Conservation (phyloP, 2,888 invertebrate species). For the Eupsilia transversa region DNA sequence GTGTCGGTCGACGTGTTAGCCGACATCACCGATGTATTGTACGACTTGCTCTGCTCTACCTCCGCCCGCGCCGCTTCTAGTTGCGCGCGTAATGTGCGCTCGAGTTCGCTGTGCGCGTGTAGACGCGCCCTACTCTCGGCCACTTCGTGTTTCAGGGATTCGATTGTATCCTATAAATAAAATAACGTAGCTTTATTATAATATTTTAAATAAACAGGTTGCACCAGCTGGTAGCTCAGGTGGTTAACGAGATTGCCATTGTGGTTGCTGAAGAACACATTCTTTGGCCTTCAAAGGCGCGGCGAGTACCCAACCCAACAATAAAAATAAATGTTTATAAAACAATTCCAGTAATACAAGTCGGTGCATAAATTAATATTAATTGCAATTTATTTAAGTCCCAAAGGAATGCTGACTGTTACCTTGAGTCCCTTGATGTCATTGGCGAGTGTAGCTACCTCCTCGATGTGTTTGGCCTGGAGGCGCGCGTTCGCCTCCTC, state of each 20-base stretch:
- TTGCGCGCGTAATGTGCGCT: constrained; percentile 86
- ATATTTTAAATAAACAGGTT: constrained; percentile 17
- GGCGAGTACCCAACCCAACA: constrained; percentile 18
- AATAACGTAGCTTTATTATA: constrained; percentile 7
- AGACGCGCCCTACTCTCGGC: constrained; percentile 85
- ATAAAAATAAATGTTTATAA: constrained; percentile 46
- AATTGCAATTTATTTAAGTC: constrained; percentile 41
- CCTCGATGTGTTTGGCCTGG: constrained; percentile 86
- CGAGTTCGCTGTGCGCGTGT: constrained; percentile 87
- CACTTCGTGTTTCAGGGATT: constrained; percentile 87
- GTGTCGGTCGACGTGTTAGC: constrained; percentile 62
- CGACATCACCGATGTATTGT: constrained; percentile 61
- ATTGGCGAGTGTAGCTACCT: constrained; percentile 83
- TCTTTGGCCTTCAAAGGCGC: constrained; percentile 24
- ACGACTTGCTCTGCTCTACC: constrained; percentile 70
- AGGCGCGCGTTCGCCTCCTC: constrained; percentile 89
- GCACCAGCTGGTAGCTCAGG: background rate
- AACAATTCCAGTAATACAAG: constrained; percentile 37
- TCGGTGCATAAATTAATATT: constrained; percentile 48
- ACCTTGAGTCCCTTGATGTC: constrained; percentile 89
- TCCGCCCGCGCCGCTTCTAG: constrained; percentile 86
- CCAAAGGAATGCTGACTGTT: constrained; percentile 46
- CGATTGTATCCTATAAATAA: constrained; percentile 85
- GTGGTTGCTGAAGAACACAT: constrained; percentile 30
- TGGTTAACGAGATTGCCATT: constrained; percentile 34